Base-by-base conservation (phyloP, 2,888 invertebrate genomes). In the Merodon equestris region DNA sequence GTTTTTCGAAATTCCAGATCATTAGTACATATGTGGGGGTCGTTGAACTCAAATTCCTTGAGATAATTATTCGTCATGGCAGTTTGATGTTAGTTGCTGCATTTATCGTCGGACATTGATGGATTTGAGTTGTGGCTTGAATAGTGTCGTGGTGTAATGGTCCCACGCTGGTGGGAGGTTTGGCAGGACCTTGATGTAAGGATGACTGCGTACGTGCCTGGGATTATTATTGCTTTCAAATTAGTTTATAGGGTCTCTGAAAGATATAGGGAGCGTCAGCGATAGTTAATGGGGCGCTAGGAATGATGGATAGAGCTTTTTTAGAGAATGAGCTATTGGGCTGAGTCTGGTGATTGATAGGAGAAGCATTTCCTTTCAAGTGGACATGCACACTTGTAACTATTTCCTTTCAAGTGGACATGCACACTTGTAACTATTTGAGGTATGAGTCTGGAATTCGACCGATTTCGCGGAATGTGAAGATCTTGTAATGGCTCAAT, bases 1-100 rank as follows among this genome's bases (percentile, higher is more conserved):
- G 15, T 63, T 13, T 40, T 47, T 47, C 56, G 56, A 40, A 54
- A 67, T 67, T 67, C 48, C 40, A 44, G 40, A 14, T 12, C 27
- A 64, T 61, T 42, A 19, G 38, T 13, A 34, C 42, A 9, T 64
- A 56, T 63, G 27, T 10, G 17, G 7, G 36, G 79, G 36, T 70
- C 74, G 36, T 70, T 64, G 77, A 74, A 70, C 79, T 13, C n/a
- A 70, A 60, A 57, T 57, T 56, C 56, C 17, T 61, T 45, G 15
- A 15, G 36, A 47, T 13, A 60, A 53, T 60, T 54, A 61, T 76
- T 61, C 15, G 18, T 67, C 64, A 44, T 58, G 66, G 51, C 67
- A 67, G 56, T 63, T 63, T 72, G 77, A 72, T 67, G 48, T 68
- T 77, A 72, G 72, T 72, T 72, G 72, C 38, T 72, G 72, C 57